Percentiles rank a stretch among this genome's conserved stretches.
These are phyloP conservation scores for Silvanus unidentatus DNA, from an alignment of 2,888 invertebrate genomes.

Conservation along the genomic window DNA sequence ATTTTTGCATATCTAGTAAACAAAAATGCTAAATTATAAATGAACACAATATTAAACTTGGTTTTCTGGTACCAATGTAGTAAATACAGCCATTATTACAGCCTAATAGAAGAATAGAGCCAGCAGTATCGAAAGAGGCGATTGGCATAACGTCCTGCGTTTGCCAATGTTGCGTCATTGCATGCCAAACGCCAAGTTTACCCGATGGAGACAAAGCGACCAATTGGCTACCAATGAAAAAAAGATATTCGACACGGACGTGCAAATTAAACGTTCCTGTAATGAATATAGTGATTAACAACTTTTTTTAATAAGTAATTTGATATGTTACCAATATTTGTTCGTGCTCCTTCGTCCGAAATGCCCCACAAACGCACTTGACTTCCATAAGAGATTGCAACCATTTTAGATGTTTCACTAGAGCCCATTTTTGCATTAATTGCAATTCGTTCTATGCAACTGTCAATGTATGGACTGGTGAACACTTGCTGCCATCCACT, in stretches of 20 bases:
- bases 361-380: conserved; percentile 76
- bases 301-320: neutral
- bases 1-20: conserved; percentile 97
- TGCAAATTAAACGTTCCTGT: conserved; percentile 84
- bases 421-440: conserved; percentile 67
- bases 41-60: too few species aligned
- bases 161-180: conserved; percentile 98
- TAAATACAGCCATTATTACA: conserved; percentile 96
- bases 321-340: conserved; percentile 58
- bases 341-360: conserved; percentile 66
- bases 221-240: conserved; percentile 95
- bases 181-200: conserved; percentile 99
- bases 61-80: conserved; percentile 97
- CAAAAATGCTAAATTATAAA: conserved; percentile 16
- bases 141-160: conserved; percentile 94
- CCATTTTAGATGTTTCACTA: conserved; percentile 66
- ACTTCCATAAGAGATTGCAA: conserved; percentile 73
- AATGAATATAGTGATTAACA: conserved; percentile 18
- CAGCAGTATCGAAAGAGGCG: conserved; percentile 94
- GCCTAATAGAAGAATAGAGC: conserved; percentile 89
- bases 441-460: conserved; percentile 85
- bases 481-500: conserved; percentile 95
- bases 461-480: conserved; percentile 87
- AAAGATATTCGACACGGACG: conserved; percentile 89
- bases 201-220: conserved; percentile 91